Conservation (phyloP, 2,797 vertebrate genomes). For the Gambusia yucatana region DNA sequence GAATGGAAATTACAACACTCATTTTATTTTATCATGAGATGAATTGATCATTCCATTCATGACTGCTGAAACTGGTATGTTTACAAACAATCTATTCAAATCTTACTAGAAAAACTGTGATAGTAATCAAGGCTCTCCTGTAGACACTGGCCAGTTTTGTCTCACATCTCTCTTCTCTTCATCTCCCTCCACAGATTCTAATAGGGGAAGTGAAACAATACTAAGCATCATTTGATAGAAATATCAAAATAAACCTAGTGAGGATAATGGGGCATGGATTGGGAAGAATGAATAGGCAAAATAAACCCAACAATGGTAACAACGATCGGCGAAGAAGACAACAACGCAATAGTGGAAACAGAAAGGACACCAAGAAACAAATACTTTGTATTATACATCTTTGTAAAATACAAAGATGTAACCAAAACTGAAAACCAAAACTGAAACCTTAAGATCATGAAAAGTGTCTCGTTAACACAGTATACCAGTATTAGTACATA, state of each 20-base stretch:
- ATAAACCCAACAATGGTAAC: background rate
- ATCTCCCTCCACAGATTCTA: background rate
- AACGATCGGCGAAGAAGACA: background rate
- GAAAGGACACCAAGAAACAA: background rate
- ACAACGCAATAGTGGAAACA: background rate
- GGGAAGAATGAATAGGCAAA: background rate
- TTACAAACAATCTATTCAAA: background rate
- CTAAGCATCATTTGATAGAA: no score
- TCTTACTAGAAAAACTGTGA: background rate
- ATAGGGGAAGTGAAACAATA: background rate
- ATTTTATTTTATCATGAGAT: no score
- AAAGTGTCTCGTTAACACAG: background rate
- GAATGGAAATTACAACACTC: no score
- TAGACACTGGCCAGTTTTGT: background rate
- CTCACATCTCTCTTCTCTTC: background rate
- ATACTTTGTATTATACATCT: no score
- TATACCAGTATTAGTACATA: no score
- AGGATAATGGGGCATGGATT: background rate
- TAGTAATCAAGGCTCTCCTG: background rate
- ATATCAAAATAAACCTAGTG: background rate
- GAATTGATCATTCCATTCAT: background rate
- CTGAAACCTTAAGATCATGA: background rate
- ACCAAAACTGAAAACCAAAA: background rate
- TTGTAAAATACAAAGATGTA: no score
- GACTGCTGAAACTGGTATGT: background rate